phyloP scores from a whole-genome alignment of 2,888 invertebrate genomes.

The Trichopria drosophilae region DNA sequence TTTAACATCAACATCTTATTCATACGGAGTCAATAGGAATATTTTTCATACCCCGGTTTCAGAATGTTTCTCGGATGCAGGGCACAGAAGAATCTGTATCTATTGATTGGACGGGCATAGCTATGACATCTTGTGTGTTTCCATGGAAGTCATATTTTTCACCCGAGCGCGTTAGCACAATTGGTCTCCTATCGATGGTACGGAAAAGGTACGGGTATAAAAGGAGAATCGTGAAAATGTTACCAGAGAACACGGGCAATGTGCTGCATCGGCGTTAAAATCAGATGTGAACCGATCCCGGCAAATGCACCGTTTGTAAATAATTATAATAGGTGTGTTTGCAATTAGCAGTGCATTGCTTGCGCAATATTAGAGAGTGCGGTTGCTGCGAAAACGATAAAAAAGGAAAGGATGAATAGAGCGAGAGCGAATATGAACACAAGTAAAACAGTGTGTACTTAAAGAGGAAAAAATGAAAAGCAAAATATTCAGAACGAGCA shows the following conservation, averaged over 20 bases:
- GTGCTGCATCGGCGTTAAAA: constrained; percentile 21
- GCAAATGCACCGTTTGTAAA: constrained; percentile 32
- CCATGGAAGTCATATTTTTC: constrained; percentile 10
- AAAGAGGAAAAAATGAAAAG: background rate
- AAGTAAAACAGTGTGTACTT: background rate
- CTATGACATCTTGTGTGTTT: too few species aligned
- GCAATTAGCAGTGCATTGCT: constrained; percentile 37
- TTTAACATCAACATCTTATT: too few species aligned
- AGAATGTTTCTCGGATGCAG: too few species aligned
- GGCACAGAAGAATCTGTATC: too few species aligned
- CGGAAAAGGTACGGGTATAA: background rate
- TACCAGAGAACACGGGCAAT: constrained; percentile 7
- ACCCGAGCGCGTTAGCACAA: constrained; percentile 19
- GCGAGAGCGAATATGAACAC: background rate
- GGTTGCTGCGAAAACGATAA: constrained; percentile 15
- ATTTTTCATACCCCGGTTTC: too few species aligned
- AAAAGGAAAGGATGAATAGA: constrained; percentile 7
- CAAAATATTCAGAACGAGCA: too few species aligned
- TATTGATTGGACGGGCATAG: too few species aligned
- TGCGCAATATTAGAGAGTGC: constrained; percentile 13
- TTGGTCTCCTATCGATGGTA: constrained; percentile 7
- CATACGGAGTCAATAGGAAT: too few species aligned
- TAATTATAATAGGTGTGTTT: constrained; percentile 40
- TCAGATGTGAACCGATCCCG: constrained; percentile 18
- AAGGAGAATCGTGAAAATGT: constrained; percentile 17